Evolutionary conservation across 2,113 vertebrate genomes (phyloP).

Genomic region (Nesogale talazaci): DNA sequence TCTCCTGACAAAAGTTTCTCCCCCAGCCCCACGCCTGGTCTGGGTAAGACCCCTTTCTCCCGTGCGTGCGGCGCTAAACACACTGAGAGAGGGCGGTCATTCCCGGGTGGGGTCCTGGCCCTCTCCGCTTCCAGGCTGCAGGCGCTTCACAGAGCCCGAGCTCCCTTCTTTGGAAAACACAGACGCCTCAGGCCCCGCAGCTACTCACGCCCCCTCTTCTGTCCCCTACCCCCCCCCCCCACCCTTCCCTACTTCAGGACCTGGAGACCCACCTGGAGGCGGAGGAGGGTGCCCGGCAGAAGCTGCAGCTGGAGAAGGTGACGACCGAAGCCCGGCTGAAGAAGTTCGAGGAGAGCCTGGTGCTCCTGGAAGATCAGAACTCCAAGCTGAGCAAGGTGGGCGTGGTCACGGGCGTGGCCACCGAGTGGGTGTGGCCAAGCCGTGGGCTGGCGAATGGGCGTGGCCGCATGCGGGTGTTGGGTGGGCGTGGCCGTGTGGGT

Average conservation of each 20-base stretch:
- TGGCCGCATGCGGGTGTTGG: no score
- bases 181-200: neutral
- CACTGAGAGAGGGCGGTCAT: neutral
- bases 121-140: neutral
- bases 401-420: rapidly evolving
- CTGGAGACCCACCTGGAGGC: slow-evolving; percentile 94
- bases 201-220: neutral
- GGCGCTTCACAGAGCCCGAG: neutral
- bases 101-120: neutral
- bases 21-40: neutral
- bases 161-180: neutral
- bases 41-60: neutral
- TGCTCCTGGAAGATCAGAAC: slow-evolving; percentile 90
- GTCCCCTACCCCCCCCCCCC: no score
- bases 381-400: slow-evolving; percentile 90
- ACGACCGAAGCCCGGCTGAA: slow-evolving; percentile 92
- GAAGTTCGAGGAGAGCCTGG: slow-evolving; percentile 89
- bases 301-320: slow-evolving; percentile 94
- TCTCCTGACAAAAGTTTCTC: no score
- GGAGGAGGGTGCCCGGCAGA: slow-evolving; percentile 92
- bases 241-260: slow-evolving; percentile 86
- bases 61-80: neutral
- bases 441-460: no score
- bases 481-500: no score
- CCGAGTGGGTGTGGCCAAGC: neutral